Evolutionary conservation across 2,888 invertebrate species (phyloP).

Genomic region (Busseola fusca): DNA sequence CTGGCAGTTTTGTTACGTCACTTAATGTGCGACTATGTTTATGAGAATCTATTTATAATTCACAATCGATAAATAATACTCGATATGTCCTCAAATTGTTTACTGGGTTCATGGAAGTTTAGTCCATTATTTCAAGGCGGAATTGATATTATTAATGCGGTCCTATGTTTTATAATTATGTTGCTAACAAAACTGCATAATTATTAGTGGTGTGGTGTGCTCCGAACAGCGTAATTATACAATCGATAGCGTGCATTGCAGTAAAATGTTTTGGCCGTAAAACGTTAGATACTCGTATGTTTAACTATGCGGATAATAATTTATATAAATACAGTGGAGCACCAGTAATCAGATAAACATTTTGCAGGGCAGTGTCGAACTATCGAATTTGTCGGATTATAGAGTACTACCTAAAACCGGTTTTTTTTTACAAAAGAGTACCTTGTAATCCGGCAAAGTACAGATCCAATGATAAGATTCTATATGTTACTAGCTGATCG

Average conservation of each 20-base stretch:
- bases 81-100: constrained; percentile 38
- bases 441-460: too few species aligned
- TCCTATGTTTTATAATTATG: constrained; percentile 2
- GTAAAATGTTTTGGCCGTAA: constrained; percentile 41
- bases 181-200: constrained; percentile 21
- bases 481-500: too few species aligned
- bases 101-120: constrained; percentile 26
- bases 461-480: too few species aligned
- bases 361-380: too few species aligned
- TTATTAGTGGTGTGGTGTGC: constrained; percentile 20
- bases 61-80: constrained; percentile 42
- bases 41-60: constrained; percentile 47
- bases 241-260: constrained; percentile 63
- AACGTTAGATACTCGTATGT: constrained; percentile 12
- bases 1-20: constrained; percentile 37
- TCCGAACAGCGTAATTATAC: constrained; percentile 39
- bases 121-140: constrained; percentile 4
- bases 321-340: constrained; percentile 7
- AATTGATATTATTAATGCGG: constrained; percentile 13
- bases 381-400: too few species aligned
- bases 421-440: too few species aligned
- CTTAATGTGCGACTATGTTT: constrained; percentile 24
- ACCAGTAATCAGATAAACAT: too few species aligned
- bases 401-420: too few species aligned
- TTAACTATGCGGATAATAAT: constrained; percentile 18